Evolutionary conservation across 2,888 invertebrate genomes (phyloP), one percentile per base, ranked within the genome.

Genomic region (Brachypterus glaber): DNA sequence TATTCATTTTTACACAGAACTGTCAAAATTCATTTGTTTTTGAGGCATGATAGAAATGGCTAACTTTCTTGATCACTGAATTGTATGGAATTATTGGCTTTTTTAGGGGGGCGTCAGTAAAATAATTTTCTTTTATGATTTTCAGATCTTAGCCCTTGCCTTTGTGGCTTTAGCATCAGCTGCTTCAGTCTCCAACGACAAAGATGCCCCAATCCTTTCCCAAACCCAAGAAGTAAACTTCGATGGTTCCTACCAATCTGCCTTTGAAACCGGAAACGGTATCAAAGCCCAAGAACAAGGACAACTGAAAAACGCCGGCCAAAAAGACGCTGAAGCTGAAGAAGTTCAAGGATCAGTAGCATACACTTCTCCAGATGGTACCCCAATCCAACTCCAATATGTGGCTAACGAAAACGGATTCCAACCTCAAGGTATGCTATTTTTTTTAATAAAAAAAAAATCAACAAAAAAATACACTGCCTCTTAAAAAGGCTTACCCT

Each of bases 401-500:
- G 72, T 75, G 17, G 80, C 81, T 9, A 79, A 80, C 48, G 80
- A 80, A 52, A 77, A 79, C 45, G 79, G 79, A 30, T 80, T 78
- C 62, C 77, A 76, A 51, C 76, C 80, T 7, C 73, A 72, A 62
- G 84, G 24, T 27, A 27, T n/a, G n/a, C n/a, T n/a, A n/a, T n/a
- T n/a, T n/a, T n/a, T n/a, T n/a, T n/a, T n/a, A n/a, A n/a, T n/a
- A n/a, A n/a, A n/a, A n/a, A n/a, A n/a, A n/a, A n/a, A n/a, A n/a
- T n/a, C n/a, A n/a, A n/a, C n/a, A n/a, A n/a, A n/a, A n/a, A n/a
- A n/a, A n/a, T n/a, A n/a, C n/a, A n/a, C n/a, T n/a, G n/a, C n/a
- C n/a, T n/a, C n/a, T n/a, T n/a, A n/a, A n/a, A n/a, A n/a, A n/a
- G n/a, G n/a, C n/a, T n/a, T n/a, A n/a, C n/a, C n/a, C n/a, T n/a